These are phyloP conservation scores for Drosophila trapezifrons DNA, from an alignment of 1,140 invertebrate genomes.

Conservation along the genomic window DNA sequence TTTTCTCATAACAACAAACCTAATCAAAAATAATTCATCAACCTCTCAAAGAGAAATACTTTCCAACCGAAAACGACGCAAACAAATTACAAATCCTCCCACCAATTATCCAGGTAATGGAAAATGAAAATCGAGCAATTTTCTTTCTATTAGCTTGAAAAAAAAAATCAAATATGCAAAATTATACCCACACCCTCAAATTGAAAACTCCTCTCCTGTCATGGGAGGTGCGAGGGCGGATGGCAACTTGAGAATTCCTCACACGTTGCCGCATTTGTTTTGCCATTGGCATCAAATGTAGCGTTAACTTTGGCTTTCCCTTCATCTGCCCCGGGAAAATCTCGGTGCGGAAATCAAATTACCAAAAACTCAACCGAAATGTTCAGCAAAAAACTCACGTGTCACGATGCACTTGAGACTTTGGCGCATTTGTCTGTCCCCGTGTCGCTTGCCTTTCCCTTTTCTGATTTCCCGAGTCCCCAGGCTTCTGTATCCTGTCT, in stretches of 20 bases:
- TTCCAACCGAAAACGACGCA: neutral
- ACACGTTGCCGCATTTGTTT: slow-evolving; percentile 66
- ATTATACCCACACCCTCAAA: slow-evolving; percentile 10
- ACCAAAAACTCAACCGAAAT: slow-evolving; percentile 54
- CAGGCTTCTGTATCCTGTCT: slow-evolving; percentile 26
- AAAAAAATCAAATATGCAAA: slow-evolving; percentile 61
- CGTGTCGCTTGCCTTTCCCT: neutral
- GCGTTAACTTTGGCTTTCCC: slow-evolving; percentile 64
- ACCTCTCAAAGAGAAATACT: neutral
- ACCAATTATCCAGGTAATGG: slow-evolving; percentile 31
- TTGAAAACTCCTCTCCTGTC: neutral
- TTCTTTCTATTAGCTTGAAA: slow-evolving; percentile 42
- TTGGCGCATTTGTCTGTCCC: slow-evolving; percentile 52
- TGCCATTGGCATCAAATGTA: slow-evolving; percentile 68
- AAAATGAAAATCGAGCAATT: slow-evolving; percentile 38
- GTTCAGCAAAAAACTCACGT: slow-evolving; percentile 60
- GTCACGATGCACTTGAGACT: slow-evolving; percentile 80
- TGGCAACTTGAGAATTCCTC: slow-evolving; percentile 58
- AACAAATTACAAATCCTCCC: slow-evolving; percentile 29
- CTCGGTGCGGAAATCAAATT: slow-evolving; percentile 74
- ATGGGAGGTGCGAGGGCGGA: neutral
- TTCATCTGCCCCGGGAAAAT: slow-evolving; percentile 42
- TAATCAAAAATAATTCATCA: neutral
- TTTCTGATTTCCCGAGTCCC: slow-evolving; percentile 11
- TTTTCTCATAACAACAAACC: neutral